Conservation (phyloP, 2,797 vertebrate genomes). For the Alca torda region DNA sequence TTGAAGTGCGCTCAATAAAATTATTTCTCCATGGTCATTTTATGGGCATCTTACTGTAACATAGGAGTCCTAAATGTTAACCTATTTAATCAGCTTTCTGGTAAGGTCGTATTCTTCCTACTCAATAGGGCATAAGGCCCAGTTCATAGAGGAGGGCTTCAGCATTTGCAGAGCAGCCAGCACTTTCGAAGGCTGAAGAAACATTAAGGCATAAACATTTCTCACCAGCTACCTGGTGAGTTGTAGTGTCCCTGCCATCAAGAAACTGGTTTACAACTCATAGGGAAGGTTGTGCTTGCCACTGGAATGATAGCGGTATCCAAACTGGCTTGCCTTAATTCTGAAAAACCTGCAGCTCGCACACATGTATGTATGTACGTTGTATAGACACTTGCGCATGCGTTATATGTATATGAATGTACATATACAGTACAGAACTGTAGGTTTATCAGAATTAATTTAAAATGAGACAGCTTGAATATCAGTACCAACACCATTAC, state of each 20-base stretch:
- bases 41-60: not conserved
- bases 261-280: not conserved
- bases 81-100: not conserved
- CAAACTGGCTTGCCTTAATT: not conserved
- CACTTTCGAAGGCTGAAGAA: not conserved
- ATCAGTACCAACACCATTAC: not conserved
- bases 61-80: not conserved
- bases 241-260: not conserved
- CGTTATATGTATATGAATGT: not conserved
- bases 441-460: not conserved
- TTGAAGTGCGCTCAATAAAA: not conserved
- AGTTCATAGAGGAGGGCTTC: not conserved
- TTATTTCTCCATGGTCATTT: not conserved
- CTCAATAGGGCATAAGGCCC: not conserved
- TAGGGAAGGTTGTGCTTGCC: not conserved
- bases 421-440: not conserved
- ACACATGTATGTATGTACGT: rapidly evolving
- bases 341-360: not conserved
- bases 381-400: not conserved
- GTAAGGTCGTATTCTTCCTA: not conserved
- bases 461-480: not conserved
- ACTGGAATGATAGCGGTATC: not conserved
- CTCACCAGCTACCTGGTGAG: not conserved
- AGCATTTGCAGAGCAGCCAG: not conserved
- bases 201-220: not conserved